Conservation (phyloP, 2,797 vertebrate genomes). For the Periophthalmus magnuspinnatus region DNA sequence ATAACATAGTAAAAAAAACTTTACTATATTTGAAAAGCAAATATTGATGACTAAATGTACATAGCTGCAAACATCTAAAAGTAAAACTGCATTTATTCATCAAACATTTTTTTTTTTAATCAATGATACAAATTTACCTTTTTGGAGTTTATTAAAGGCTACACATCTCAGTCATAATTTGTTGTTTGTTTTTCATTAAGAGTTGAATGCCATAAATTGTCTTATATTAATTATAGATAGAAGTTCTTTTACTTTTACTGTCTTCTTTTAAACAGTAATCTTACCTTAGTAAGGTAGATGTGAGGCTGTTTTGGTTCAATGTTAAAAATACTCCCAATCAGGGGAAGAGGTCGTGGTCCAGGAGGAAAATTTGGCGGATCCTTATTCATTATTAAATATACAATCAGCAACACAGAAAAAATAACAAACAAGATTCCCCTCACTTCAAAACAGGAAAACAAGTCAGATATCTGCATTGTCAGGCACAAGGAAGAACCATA, state of each 20-base stretch:
- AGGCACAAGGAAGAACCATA: conserved; percentile 20
- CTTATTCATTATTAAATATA: conserved; percentile 67
- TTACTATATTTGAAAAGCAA: neutral
- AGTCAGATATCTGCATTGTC: conserved; percentile 53
- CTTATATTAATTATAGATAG: neutral
- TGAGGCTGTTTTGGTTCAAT: conserved; percentile 80
- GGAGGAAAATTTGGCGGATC: conserved; percentile 80
- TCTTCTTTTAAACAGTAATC: conserved; percentile 20
- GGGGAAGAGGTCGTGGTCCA: conserved; percentile 76
- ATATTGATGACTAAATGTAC: neutral
- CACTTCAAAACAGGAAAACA: conserved; percentile 50
- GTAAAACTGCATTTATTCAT: neutral
- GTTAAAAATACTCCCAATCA: conserved; percentile 80
- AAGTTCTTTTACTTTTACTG: no score
- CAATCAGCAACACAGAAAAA: conserved; percentile 57
- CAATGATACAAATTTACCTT: no score
- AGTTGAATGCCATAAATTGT: neutral
- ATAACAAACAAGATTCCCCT: conserved; percentile 58
- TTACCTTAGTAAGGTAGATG: conserved; percentile 83
- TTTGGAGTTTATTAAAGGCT: neutral
- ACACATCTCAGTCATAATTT: neutral
- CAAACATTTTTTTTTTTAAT: no score
- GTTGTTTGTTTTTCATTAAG: neutral
- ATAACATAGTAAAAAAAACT: neutral
- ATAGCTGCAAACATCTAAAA: no score